phyloP scores from a whole-genome alignment of 2,888 invertebrate species.

The Parapristionchus giblindavisi region DNA sequence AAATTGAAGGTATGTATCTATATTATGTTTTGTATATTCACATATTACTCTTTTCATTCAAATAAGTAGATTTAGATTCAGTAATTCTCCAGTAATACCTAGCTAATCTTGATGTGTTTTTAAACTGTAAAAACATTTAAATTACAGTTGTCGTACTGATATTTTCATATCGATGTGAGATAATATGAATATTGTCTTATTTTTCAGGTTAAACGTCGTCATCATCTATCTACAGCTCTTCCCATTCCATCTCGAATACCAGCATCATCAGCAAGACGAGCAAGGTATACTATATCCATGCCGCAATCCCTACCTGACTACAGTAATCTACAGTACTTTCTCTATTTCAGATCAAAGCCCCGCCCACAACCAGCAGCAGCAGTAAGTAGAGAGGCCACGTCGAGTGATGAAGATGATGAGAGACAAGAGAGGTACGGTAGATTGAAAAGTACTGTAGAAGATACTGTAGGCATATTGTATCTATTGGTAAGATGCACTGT shows the following conservation, averaged over 20 bases:
- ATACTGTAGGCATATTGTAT: neutral
- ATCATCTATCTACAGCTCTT: constrained; percentile 12
- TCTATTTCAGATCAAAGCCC: constrained; percentile 28
- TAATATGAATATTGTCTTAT: no score
- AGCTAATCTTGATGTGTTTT: no score
- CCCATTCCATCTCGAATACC: neutral
- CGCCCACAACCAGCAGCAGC: constrained; percentile 3
- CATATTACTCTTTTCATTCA: no score
- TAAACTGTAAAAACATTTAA: no score
- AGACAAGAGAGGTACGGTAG: constrained; percentile 14
- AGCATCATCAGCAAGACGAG: constrained; percentile 13
- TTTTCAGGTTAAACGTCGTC: constrained; percentile 34
- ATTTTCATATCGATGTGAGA: no score
- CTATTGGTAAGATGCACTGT: neutral
- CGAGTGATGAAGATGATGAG: constrained; percentile 37
- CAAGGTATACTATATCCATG: neutral
- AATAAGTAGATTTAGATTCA: no score
- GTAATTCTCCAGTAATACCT: no score
- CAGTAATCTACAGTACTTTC: neutral
- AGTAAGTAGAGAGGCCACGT: constrained; percentile 37
- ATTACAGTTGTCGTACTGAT: no score
- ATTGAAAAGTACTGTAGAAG: neutral
- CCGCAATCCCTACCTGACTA: neutral
- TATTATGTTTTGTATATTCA: no score
- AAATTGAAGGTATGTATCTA: constrained; percentile 50